phyloP scores from a whole-genome alignment of 2,113 vertebrate species.

The Entosphenus tridentatus region DNA sequence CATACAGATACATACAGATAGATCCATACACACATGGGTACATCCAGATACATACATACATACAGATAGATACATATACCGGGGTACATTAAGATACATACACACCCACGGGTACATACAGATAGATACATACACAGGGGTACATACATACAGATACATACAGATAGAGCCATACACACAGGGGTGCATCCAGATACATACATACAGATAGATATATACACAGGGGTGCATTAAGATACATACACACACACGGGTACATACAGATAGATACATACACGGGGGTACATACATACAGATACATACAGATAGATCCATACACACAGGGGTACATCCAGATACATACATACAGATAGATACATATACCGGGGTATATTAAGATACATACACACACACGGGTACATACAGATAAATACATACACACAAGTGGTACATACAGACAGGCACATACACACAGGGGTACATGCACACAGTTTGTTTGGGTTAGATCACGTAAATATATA shows the following conservation, averaged over 20 bases:
- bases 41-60: not conserved
- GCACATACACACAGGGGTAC: not conserved
- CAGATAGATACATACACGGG: no score
- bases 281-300: not conserved
- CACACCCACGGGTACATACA: not conserved
- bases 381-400: not conserved
- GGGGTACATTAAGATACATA: not conserved
- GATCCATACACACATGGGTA: not conserved
- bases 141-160: no score
- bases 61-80: not conserved
- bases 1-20: not conserved
- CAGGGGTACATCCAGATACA: not conserved
- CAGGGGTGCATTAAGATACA: no score
- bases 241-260: not conserved
- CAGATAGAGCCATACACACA: no score
- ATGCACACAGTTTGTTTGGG: no score
- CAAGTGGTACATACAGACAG: not conserved
- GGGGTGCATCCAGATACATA: no score
- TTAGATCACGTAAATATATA: no score
- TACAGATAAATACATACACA: not conserved
- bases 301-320: not conserved
- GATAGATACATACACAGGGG: not conserved
- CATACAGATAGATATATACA: no score
- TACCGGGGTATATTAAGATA: not conserved
- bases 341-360: not conserved